These are phyloP conservation scores for Autographa gamma DNA, from an alignment of 2,888 invertebrate species.

Conservation along the genomic window DNA sequence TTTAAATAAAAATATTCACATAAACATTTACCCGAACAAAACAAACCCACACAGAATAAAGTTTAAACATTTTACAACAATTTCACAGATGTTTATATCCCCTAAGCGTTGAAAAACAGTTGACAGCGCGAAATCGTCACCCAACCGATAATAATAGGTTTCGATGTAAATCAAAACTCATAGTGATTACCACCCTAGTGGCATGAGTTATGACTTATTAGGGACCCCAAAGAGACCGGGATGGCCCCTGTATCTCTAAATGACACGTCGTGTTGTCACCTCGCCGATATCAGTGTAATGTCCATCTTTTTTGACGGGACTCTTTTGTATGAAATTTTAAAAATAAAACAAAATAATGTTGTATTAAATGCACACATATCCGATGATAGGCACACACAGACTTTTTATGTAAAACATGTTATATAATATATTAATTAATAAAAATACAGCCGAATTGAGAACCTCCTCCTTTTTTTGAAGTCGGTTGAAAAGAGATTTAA, in stretches of 20 bases:
- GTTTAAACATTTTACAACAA: constrained; percentile 72
- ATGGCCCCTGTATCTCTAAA: constrained; percentile 82
- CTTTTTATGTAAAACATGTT: too few species aligned
- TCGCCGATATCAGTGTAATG: constrained; percentile 81
- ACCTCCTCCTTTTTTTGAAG: too few species aligned
- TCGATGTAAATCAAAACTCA: constrained; percentile 79
- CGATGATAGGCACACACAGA: too few species aligned
- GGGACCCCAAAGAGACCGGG: constrained; percentile 65
- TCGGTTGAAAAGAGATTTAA: too few species aligned
- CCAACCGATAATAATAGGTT: constrained; percentile 76
- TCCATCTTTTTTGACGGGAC: constrained; percentile 38
- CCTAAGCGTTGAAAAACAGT: constrained; percentile 57
- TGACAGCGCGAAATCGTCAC: constrained; percentile 72
- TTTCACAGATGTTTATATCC: constrained; percentile 78
- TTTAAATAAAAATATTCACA: constrained; percentile 12
- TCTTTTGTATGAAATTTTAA: background rate
- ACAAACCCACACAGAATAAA: constrained; percentile 49
- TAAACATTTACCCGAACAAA: constrained; percentile 19
- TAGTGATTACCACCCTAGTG: constrained; percentile 76
- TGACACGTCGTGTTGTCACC: constrained; percentile 86
- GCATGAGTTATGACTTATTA: constrained; percentile 86
- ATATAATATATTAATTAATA: too few species aligned
- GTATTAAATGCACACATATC: too few species aligned
- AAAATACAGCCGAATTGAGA: too few species aligned
- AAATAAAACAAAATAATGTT: too few species aligned